Evolutionary conservation across 2,888 invertebrate species (phyloP).

Genomic region (Chouioia cunea): DNA sequence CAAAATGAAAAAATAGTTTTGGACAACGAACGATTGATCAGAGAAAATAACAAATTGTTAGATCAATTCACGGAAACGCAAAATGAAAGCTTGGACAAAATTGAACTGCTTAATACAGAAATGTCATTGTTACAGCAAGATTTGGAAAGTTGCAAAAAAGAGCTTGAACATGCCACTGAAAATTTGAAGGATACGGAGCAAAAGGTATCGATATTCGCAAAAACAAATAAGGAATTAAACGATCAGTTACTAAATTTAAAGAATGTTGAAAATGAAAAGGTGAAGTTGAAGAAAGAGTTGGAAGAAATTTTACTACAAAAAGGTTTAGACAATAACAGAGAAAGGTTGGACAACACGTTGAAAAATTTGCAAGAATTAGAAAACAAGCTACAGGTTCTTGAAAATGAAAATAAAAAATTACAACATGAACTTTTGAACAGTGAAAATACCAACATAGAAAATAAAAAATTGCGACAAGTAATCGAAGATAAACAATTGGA

Average conservation of each 20-base stretch:
- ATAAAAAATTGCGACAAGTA: conserved; percentile 11
- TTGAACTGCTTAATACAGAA: conserved; percentile 63
- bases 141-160: conserved; percentile 54
- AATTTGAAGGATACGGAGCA: conserved; percentile 35
- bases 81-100: conserved; percentile 60
- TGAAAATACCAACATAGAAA: conserved; percentile 34
- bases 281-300: conserved; percentile 35
- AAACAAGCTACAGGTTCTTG: conserved; percentile 55
- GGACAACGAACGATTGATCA: conserved; percentile 56
- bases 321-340: conserved; percentile 32
- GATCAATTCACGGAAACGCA: conserved; percentile 60
- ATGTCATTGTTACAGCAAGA: conserved; percentile 61
- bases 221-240: conserved; percentile 61
- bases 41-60: conserved; percentile 57
- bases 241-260: conserved; percentile 51
- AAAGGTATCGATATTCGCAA: conserved; percentile 57
- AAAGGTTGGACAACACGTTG: conserved; percentile 40
- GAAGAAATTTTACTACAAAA: conserved; percentile 38
- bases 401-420: conserved; percentile 52
- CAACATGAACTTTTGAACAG: conserved; percentile 48
- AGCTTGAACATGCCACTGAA: conserved; percentile 42
- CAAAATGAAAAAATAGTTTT: conserved; percentile 50
- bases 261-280: conserved; percentile 18
- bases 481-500: conserved; percentile 10
- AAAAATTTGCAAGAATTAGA: conserved; percentile 51